Conservation (phyloP, 2,888 invertebrate species). For the Meteorus colon region DNA sequence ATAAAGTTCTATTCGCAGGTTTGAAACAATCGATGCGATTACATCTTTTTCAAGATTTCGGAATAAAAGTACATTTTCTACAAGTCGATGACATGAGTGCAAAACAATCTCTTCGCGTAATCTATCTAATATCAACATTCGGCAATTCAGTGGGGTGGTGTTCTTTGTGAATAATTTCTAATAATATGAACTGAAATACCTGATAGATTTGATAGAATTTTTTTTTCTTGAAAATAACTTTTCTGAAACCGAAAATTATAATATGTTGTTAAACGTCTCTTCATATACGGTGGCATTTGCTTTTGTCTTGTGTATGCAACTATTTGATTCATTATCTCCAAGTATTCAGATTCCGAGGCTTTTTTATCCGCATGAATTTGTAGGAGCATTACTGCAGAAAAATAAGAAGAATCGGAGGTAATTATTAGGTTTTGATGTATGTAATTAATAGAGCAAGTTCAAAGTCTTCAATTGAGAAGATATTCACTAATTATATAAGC, state of each 20-base stretch:
- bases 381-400: slow-evolving; percentile 65
- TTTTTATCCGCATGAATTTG: slow-evolving; percentile 61
- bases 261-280: slow-evolving; percentile 67
- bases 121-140: slow-evolving; percentile 63
- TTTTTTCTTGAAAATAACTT: slow-evolving; percentile 71
- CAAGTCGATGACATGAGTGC: slow-evolving; percentile 76
- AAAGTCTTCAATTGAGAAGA: too few relatives aligned
- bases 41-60: slow-evolving; percentile 73
- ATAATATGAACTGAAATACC: slow-evolving; percentile 53
- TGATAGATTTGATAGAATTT: slow-evolving; percentile 65
- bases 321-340: slow-evolving; percentile 71
- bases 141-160: background rate
- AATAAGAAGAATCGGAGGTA: background rate
- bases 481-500: slow-evolving; percentile 64
- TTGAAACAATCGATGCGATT: slow-evolving; percentile 75
- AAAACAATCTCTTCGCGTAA: slow-evolving; percentile 76
- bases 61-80: slow-evolving; percentile 77
- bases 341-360: slow-evolving; percentile 69
- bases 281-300: slow-evolving; percentile 69
- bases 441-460: background rate
- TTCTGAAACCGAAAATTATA: slow-evolving; percentile 71
- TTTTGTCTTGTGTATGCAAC: slow-evolving; percentile 70
- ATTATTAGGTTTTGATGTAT: background rate
- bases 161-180: background rate
- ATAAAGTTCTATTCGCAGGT: slow-evolving; percentile 77